phyloP scores from a whole-genome alignment of 1,140 invertebrate genomes.

The Dreissena polymorpha region DNA sequence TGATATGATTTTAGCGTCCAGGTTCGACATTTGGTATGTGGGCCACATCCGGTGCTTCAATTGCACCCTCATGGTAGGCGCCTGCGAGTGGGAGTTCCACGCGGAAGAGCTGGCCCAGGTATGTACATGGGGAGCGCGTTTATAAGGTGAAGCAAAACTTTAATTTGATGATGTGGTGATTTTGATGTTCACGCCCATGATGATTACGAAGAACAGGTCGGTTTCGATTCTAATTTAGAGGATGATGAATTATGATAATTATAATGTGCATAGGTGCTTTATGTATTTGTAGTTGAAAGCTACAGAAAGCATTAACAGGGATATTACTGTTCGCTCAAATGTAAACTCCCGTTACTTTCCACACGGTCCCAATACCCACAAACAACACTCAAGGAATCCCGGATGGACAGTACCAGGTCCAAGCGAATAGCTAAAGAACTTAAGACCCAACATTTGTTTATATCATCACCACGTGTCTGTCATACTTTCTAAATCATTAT shows the following conservation, averaged over 20 bases:
- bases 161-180: background rate
- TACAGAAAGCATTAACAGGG: no score
- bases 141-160: background rate
- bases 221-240: background rate
- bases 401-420: no score
- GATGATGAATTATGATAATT: background rate
- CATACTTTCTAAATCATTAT: no score
- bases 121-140: background rate
- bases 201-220: background rate
- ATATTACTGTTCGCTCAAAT: no score
- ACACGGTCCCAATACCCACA: no score
- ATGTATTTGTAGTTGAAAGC: no score
- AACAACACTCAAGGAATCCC: no score
- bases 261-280: no score
- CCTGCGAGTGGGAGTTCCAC: constrained; percentile 49
- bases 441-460: no score
- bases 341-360: no score
- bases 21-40: constrained; percentile 50
- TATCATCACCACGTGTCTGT: no score
- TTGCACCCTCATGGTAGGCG: constrained; percentile 24
- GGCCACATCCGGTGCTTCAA: constrained; percentile 47
- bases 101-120: constrained; percentile 39
- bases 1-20: background rate
- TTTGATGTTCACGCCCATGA: background rate
- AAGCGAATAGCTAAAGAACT: no score